phyloP scores from a whole-genome alignment of 30 jellyfish, hydroid and myxozoan genomes.

The Pelagia noctiluca region DNA sequence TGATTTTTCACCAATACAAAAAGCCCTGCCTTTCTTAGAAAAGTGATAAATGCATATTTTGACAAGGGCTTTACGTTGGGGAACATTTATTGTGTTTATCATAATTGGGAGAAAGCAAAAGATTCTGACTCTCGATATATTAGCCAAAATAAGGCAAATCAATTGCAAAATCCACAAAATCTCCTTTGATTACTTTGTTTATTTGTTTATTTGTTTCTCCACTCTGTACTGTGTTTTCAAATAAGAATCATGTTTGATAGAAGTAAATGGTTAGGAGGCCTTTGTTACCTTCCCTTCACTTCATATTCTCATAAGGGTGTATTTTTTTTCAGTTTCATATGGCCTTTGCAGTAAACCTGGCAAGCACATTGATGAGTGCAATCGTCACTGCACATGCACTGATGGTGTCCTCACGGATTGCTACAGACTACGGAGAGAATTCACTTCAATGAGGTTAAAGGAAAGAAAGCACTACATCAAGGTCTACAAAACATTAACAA shows the following conservation, averaged over 20 bases:
- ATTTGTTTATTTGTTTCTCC: not conserved
- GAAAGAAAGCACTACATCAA: conserved; percentile 79
- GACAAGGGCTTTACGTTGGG: too few species aligned
- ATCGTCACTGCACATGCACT: conserved; percentile 78
- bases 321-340: conserved; percentile 1
- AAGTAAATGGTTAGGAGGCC: not conserved
- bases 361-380: conserved; percentile 76
- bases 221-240: not conserved
- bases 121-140: too few species aligned
- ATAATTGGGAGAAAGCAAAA: too few species aligned
- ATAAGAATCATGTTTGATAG: not conserved
- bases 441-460: conserved; percentile 74
- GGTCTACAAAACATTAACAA: conserved; percentile 64
- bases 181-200: not conserved
- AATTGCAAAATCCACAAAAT: not conserved
- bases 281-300: not conserved
- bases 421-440: conserved; percentile 85
- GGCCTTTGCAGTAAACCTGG: not conserved
- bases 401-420: conserved; percentile 80
- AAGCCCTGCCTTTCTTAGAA: too few species aligned
- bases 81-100: too few species aligned
- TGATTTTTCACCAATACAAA: too few species aligned
- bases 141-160: too few species aligned
- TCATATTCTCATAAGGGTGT: not conserved
- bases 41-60: too few species aligned